phyloP scores from a whole-genome alignment of 2,888 invertebrate genomes.

The Platycnemis pennipes region DNA sequence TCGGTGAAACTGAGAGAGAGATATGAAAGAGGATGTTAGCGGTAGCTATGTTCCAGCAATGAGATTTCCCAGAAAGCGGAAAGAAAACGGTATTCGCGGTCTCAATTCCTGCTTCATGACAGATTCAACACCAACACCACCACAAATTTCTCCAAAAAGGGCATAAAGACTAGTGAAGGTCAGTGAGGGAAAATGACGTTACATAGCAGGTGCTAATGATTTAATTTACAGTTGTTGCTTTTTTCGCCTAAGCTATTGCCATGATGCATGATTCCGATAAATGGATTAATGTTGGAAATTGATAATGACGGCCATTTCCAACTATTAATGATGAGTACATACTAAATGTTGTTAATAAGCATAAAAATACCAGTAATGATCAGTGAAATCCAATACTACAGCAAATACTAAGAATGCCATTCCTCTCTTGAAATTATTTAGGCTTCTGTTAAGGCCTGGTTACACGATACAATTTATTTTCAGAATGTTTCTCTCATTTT shows the following conservation, averaged over 20 bases:
- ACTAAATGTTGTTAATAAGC: too few species aligned
- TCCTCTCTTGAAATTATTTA: too few species aligned
- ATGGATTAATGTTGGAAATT: background rate
- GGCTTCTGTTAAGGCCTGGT: too few species aligned
- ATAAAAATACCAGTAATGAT: too few species aligned
- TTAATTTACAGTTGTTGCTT: background rate
- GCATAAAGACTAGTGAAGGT: background rate
- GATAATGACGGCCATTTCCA: background rate
- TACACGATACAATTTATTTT: too few species aligned
- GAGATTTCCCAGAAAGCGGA: background rate
- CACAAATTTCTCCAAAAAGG: background rate
- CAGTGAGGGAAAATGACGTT: background rate
- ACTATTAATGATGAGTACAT: too few species aligned
- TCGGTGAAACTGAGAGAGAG: background rate
- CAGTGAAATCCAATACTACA: too few species aligned
- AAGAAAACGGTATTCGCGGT: background rate
- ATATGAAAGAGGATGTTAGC: background rate
- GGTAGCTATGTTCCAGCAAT: background rate
- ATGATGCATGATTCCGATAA: background rate
- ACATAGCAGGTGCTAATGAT: background rate
- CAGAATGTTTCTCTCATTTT: too few species aligned
- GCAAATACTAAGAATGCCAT: too few species aligned
- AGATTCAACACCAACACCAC: background rate
- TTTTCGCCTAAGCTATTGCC: background rate
- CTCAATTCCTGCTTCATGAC: background rate